Evolutionary conservation across 2,113 vertebrate species (phyloP).

Genomic region (Lophotis ruficrista): DNA sequence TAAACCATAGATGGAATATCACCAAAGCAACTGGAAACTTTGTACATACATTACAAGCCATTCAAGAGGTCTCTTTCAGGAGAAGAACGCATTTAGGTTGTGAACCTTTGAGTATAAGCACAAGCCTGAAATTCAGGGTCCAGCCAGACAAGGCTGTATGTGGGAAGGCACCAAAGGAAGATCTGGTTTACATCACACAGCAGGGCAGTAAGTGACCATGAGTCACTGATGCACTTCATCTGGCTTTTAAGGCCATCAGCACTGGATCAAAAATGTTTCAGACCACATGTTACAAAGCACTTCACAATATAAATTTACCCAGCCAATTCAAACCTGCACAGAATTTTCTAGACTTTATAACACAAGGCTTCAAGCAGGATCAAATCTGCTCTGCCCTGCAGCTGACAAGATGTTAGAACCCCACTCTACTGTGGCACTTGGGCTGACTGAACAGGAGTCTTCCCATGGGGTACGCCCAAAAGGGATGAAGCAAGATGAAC

Average conservation of each 20-base stretch:
- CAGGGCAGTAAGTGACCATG: background rate
- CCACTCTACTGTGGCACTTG: background rate
- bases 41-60: background rate
- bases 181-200: conserved; percentile 34
- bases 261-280: background rate
- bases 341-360: background rate
- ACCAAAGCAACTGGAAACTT: background rate
- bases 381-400: background rate
- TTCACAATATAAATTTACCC: background rate
- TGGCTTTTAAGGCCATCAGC: conserved; percentile 12
- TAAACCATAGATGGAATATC: background rate
- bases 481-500: background rate
- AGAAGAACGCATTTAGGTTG: background rate
- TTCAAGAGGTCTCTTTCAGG: background rate
- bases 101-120: background rate
- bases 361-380: background rate
- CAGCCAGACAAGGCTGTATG: background rate
- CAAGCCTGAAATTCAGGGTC: background rate
- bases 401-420: background rate
- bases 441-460: background rate
- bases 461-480: background rate
- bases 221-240: conserved; percentile 1
- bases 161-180: background rate
- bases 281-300: background rate
- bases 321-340: background rate